Base-by-base conservation (phyloP, 2,797 vertebrate genomes). In the Oophaga sylvatica region DNA sequence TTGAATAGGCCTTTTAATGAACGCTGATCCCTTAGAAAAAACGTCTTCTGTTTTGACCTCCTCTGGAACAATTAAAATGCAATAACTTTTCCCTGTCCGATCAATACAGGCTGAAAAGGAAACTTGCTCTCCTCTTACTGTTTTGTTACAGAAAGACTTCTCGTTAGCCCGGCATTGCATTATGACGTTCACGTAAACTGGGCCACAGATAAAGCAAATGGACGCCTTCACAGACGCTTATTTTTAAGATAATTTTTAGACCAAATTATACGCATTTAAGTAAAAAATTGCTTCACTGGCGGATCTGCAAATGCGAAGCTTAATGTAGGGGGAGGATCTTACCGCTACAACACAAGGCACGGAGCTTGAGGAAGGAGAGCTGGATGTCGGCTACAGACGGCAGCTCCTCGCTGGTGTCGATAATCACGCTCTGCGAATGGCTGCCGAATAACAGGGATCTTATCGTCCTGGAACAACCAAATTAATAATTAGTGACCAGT, bases 261-360 rank as follows among this genome's bases (percentile, higher is more conserved):
- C 8, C 11, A 53, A 53, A 53, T 53, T 41, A 53, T 7, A 53
- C 11, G 1, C 48, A 9, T 53, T 53, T 53, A 53, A 53, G 48
- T 53, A 53, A 53, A 53, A 53, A 53, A 9, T 8, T 53, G 11
- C 48, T 53, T 53, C 8, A 7, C 11, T 53, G 48, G 48, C 48
- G 9, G 11, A 53, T 53, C 48, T 41, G 35, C 35, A 41, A 41
- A 41, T 4, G 3, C 35, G 5, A 41, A 41, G 35, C 35, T 41
- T 41, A 41, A 41, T 0, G 35, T 41, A 41, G 35, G 35, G 35
- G 3, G 35, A 41, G 35, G 35, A 41, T 41, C 60, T 41, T 89
- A 99, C 97, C 98, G 26, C 96, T 96, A 73, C 97, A 93, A 90
- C 97, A 97, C 80, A 99, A 96, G 0, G 93, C 91, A 2, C 96